Evolutionary conservation across 2,888 invertebrate species (phyloP).

Genomic region (Galerucella calmariensis): DNA sequence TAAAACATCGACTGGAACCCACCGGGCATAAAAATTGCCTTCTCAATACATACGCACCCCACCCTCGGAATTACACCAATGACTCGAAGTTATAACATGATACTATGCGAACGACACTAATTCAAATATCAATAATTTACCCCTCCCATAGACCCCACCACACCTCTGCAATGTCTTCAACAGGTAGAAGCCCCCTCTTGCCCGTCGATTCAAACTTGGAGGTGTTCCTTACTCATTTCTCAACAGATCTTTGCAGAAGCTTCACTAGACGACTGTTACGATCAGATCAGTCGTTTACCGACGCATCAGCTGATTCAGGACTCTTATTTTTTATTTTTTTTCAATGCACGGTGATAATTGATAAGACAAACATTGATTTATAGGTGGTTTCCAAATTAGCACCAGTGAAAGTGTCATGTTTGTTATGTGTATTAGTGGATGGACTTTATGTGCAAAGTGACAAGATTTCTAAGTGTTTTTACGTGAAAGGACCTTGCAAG

Average conservation of each 20-base stretch:
- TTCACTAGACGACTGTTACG: slow-evolving; percentile 37
- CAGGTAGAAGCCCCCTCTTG: slow-evolving; percentile 61
- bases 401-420: slow-evolving; percentile 60
- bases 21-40: slow-evolving; percentile 47
- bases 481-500: slow-evolving; percentile 48
- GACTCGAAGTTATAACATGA: slow-evolving; percentile 61
- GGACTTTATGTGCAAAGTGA: slow-evolving; percentile 34
- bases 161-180: slow-evolving; percentile 54
- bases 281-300: slow-evolving; percentile 38
- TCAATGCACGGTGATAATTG: slow-evolving; percentile 52
- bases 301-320: slow-evolving; percentile 44
- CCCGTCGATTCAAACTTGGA: slow-evolving; percentile 58
- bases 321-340: slow-evolving; percentile 13
- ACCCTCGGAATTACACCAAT: slow-evolving; percentile 59
- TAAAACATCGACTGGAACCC: slow-evolving; percentile 38
- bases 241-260: slow-evolving; percentile 54
- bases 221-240: slow-evolving; percentile 62
- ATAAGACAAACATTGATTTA: slow-evolving; percentile 50
- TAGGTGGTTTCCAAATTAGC: slow-evolving; percentile 60
- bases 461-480: slow-evolving; percentile 35
- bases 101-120: slow-evolving; percentile 62
- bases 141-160: slow-evolving; percentile 56
- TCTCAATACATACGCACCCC: slow-evolving; percentile 50
- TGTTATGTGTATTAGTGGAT: slow-evolving; percentile 51
- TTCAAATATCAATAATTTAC: slow-evolving; percentile 64